Evolutionary conservation across 2,797 vertebrate genomes (phyloP), one percentile per base, ranked within the genome.

Genomic region (Microhierax caerulescens): DNA sequence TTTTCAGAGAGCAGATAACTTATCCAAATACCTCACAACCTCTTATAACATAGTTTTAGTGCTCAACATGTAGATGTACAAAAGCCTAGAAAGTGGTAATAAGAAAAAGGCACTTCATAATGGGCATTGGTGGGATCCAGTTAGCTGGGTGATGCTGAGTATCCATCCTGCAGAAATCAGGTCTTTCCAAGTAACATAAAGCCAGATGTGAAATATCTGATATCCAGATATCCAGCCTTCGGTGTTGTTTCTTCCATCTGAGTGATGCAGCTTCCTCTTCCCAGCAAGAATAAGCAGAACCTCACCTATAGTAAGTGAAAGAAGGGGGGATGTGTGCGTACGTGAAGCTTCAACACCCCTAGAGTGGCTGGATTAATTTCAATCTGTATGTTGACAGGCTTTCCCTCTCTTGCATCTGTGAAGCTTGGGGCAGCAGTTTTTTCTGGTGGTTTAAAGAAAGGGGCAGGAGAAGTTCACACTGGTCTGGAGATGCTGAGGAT

Each of bases 171-270:
- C 59, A 79, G 74, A 56, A 79, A 59, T 30, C 18, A 8, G 8
- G 17, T 76, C 54, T 76, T 88, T 69, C 41, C 47, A n/a, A 86
- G 65, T 34, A 84, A 51, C 1, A 0, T 25, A 65, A 73, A 81
- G 27, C 30, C 77, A 84, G 56, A 36, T 51, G 43, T 78, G 75
- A 88, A n/a, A n/a, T n/a, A n/a, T n/a, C n/a, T n/a, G n/a, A n/a
- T n/a, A n/a, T n/a, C n/a, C n/a, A n/a, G n/a, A n/a, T n/a, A n/a
- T n/a, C n/a, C n/a, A 75, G 24, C 39, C 13, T 41, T 75, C 19
- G 17, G 41, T 36, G 27, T 50, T 0, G 0, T n/a, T 63, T 76
- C 76, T 76, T 78, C 59, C 16, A 32, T 18, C 11, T 2, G 1
- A 73, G 41, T 2, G 7, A n/a, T 11, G 34, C 14, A 39, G 80